Base-by-base conservation (phyloP, 2,888 invertebrate species). In the Cryptocheilus praepositus region DNA sequence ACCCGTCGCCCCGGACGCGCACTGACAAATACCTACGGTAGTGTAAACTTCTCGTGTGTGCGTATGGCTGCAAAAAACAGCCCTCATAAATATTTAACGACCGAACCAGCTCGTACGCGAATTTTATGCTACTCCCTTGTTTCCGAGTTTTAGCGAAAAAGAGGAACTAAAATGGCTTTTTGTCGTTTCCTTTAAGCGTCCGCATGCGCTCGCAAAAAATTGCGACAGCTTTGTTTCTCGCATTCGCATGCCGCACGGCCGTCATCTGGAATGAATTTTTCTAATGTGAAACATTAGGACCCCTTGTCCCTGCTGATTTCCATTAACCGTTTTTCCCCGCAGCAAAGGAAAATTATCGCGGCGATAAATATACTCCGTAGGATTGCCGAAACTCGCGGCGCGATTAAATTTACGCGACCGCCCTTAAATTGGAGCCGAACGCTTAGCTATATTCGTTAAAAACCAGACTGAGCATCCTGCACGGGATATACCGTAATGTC, bases 11-110 rank as follows among this genome's bases (percentile, higher is more conserved):
- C 70, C 70, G 77, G 74, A 77, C 67, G 74, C 69, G 54, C 71
- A 72, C 70, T 72, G 74, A 79, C 80, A 79, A 79, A 79, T 79
- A 74, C 67, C 71, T 54, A 54, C 66, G 67, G 51, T 54, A 66
- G 57, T 67, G 67, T 64, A 68, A 78, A 78, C 64, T 76, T 78
- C 71, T 3, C 11, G 36, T 36, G 36, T 36, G 36, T 36, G 36
- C 1, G 36, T 36, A 11, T 36, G 22, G 15, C 4, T n/a, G 11
- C 22, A 62, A 59, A 67, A 45, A 45, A 65, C 64, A 45, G 44
- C 52, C 16, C 67, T 73, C 72, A 73, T 73, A 73, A 71, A 73
- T 73, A 73, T 73, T 73, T 73, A 73, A 64, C 71, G 64, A 55
- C 61, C 52, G 52, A 71, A 65, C 49, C 61, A 61, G 69, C 60